Evolutionary conservation across 2,888 invertebrate species (phyloP).

Genomic region (Erannis defoliaria): DNA sequence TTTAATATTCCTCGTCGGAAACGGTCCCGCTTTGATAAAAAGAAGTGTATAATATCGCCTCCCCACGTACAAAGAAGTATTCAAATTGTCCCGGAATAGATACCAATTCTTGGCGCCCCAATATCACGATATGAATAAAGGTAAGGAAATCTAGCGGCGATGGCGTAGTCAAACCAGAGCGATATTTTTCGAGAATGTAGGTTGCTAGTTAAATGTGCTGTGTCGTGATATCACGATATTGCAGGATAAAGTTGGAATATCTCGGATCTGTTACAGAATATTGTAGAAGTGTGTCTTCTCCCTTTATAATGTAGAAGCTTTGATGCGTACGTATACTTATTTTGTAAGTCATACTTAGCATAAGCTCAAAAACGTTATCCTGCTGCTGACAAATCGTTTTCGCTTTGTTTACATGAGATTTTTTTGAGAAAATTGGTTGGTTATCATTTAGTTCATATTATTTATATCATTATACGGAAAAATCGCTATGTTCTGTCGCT

Average conservation of each 20-base stretch:
- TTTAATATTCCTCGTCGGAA: conserved; percentile 23
- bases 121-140: conserved; percentile 60
- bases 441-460: too few species aligned
- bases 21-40: conserved; percentile 23
- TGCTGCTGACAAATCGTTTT: too few species aligned
- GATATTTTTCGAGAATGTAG: conserved; percentile 14
- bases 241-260: conserved; percentile 16
- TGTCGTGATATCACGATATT: conserved; percentile 27
- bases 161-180: conserved; percentile 13
- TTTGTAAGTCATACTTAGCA: too few species aligned
- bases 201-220: conserved; percentile 22
- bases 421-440: too few species aligned
- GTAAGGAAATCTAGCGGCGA: conserved; percentile 42
- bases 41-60: conserved; percentile 34
- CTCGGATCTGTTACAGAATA: conserved; percentile 11
- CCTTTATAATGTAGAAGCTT: too few species aligned
- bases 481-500: too few species aligned
- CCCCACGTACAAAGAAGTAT: conserved; percentile 51
- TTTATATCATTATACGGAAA: too few species aligned
- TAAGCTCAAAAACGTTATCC: too few species aligned
- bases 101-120: conserved; percentile 50
- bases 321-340: too few species aligned
- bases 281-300: neutral
- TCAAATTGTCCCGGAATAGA: conserved; percentile 54
- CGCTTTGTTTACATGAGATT: too few species aligned